Base-by-base conservation (phyloP, 1,140 invertebrate genomes). In the Nephila pilipes region DNA sequence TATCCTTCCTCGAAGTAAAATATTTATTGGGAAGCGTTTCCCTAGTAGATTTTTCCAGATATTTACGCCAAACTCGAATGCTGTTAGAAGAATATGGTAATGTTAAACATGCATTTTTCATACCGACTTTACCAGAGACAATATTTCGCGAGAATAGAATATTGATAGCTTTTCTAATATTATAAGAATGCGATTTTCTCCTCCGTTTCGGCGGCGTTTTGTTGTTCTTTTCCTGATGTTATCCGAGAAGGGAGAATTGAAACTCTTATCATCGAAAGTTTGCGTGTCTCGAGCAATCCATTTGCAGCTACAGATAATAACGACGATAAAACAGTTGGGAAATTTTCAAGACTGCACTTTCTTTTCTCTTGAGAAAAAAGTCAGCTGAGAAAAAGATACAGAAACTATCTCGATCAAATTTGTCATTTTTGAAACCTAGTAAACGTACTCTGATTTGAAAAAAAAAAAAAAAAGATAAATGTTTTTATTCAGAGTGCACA, bases 151-250 rank as follows among this genome's bases (percentile, higher is more conserved):
- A 75, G 69, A 18, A 36, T 75, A 75, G 69, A 75, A 75, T 75
- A 75, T 75, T 75, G 69, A 75, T 75, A 75, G 69, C 69, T 75
- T 75, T 75, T 75, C 32, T 75, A 75, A 75, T 75, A 36, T 75
- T 18, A 32, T 36, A 29, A 75, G 69, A 75, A 75, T 18, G 69
- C 29, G 29, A 75, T 75, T 75, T 75, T 75, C 32, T 75, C 32
- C 58, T 60, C 58, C 20, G 0, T 46, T 46, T 2, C 63, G 10
- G 12, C 14, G 3, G 32, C 32, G 69, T 75, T 75, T 29, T 32
- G 29, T 75, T 75, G 69, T 75, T 75, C 69, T 75, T 75, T 75
- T 36, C 32, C 69, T 75, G 69, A 18, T 60, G 58, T 16, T 60
- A 60, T 60, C 22, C 63, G 22, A 65, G 32, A 75, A 12, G 3